Evolutionary conservation across 2,113 vertebrate species (phyloP).

Genomic region (Xiphophorus hellerii): DNA sequence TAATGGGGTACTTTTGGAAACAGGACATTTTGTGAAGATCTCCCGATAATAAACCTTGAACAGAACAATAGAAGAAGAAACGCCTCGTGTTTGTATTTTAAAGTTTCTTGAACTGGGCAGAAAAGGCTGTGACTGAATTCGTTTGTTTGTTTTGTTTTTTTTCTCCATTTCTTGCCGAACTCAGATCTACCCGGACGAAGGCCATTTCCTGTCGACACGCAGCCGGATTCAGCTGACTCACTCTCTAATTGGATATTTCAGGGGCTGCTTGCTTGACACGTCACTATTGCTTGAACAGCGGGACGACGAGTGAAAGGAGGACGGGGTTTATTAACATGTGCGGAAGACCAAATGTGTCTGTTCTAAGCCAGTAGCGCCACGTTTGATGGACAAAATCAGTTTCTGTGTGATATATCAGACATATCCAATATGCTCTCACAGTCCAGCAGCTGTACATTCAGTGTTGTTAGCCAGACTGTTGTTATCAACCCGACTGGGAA

Average conservation of each 20-base stretch:
- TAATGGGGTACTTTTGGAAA: background rate
- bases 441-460: constrained; percentile 1
- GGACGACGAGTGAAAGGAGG: constrained; percentile 79
- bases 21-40: background rate
- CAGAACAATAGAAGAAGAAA: background rate
- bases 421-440: background rate
- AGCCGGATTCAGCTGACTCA: constrained; percentile 91
- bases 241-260: constrained; percentile 92
- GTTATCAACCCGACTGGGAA: background rate
- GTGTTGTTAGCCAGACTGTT: background rate
- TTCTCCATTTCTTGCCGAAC: background rate
- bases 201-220: constrained; percentile 88
- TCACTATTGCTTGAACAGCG: constrained; percentile 83
- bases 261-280: constrained; percentile 88
- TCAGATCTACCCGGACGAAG: constrained; percentile 97
- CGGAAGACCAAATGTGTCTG: constrained; percentile 20
- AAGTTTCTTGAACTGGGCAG: background rate
- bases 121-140: background rate
- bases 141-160: background rate
- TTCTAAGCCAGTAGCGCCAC: constrained; percentile 59
- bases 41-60: background rate
- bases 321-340: background rate
- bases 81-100: background rate
- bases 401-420: constrained; percentile 35
- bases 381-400: constrained; percentile 39